Evolutionary conservation across 2,113 vertebrate genomes (phyloP).

Genomic region (Gavialis gangeticus): DNA sequence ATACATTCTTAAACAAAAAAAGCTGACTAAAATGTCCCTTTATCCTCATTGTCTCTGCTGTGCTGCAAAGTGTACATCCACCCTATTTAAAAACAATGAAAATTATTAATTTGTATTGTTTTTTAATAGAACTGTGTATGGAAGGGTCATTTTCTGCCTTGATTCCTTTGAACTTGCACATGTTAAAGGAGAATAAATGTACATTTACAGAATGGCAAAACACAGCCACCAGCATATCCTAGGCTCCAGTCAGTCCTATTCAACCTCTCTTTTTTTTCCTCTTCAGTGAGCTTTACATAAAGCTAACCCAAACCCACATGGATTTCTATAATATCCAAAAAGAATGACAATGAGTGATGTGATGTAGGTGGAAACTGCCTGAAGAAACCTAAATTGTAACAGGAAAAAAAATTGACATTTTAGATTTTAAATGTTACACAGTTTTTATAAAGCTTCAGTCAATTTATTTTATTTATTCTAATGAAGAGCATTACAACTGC

Average conservation of each 20-base stretch:
- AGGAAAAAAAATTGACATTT: conserved; percentile 93
- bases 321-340: conserved; percentile 88
- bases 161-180: conserved; percentile 62
- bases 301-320: conserved; percentile 87
- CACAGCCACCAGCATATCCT: conserved; percentile 67
- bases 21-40: neutral
- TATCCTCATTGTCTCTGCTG: conserved; percentile 37
- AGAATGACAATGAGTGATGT: conserved; percentile 92
- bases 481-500: conserved; percentile 99
- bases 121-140: conserved; percentile 37
- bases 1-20: conserved; percentile 14
- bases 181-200: conserved; percentile 66
- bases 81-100: conserved; percentile 55
- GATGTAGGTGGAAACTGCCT: conserved; percentile 93
- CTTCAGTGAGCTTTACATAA: conserved; percentile 86
- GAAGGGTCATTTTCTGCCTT: conserved; percentile 69
- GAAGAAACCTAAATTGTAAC: conserved; percentile 92
- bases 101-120: conserved; percentile 20
- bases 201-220: conserved; percentile 55
- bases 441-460: conserved; percentile 99
- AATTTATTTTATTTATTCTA: conserved; percentile 99
- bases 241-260: conserved; percentile 72
- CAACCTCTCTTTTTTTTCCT: conserved; percentile 70
- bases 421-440: conserved; percentile 99
- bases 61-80: neutral